Evolutionary conservation across 2,797 vertebrate species (phyloP), one percentile per base, ranked within the genome.

Genomic region (Enteromius unitaeniatus): DNA sequence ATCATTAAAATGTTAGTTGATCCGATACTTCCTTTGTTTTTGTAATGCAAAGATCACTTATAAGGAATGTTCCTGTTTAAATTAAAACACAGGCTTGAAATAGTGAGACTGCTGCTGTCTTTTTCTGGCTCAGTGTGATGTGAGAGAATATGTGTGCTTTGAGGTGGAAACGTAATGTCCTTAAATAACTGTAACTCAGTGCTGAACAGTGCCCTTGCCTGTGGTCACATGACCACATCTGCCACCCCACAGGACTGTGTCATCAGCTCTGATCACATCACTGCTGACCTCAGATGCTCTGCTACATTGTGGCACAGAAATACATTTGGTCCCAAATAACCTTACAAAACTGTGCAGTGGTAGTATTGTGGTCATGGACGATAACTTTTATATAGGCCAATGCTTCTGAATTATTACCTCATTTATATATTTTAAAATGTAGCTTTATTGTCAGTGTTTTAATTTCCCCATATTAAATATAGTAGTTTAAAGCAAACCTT

Each of bases 181-280:
- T 55, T 83, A 83, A 68, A 76, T 40, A 77, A 40, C 34, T 67
- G 49, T 69, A 42, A 34, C 37, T 68, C 64, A 45, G n/a, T 76
- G 73, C 34, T 31, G 19, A 76, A 67, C 47, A 31, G 26, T 69
- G 73, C 17, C 64, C 73, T 83, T 77, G 64, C 26, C 34, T 40
- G 34, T 34, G 62, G 73, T 83, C 81, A 83, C 81, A 83, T 83
- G 81, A 65, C 73, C 64, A 34, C 81, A 77, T 55, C 62, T 65
- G 31, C 15, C n/a, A 34, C 11, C 45, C 55, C 9, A 47, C 34
- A 65, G 42, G 58, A 74, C 55, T 14, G 55, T 78, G 58, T 34
- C 74, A 28, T 67, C 82, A 69, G 51, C 49, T 80, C 34, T 55
- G 31, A 55, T 69, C 65, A 31, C 37, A 51, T 47, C 67, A 73